Evolutionary conservation across 2,888 invertebrate species (phyloP).

Genomic region (Scaptomyza flava): DNA sequence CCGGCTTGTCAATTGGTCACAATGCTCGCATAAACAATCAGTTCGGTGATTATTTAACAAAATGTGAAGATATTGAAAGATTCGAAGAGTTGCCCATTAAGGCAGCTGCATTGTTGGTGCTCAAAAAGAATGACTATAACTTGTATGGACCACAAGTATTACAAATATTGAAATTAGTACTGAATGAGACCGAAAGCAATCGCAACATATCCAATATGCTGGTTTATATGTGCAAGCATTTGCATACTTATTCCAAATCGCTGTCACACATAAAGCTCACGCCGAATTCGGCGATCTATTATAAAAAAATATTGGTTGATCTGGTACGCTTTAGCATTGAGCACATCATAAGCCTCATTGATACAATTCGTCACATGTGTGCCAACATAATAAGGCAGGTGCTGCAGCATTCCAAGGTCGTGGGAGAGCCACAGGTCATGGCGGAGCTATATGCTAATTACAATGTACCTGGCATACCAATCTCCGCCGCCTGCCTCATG

Average conservation of each 20-base stretch:
- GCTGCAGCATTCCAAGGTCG: constrained; percentile 81
- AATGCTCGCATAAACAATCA: constrained; percentile 84
- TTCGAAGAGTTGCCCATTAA: constrained; percentile 73
- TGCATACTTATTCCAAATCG: constrained; percentile 63
- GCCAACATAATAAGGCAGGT: constrained; percentile 85
- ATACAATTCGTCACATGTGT: constrained; percentile 87
- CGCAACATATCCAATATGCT: constrained; percentile 74
- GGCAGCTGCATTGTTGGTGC: constrained; percentile 79
- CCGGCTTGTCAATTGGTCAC: constrained; percentile 86
- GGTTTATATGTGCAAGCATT: constrained; percentile 75
- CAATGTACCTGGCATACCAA: constrained; percentile 40
- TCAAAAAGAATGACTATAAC: constrained; percentile 69
- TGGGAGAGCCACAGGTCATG: constrained; percentile 63
- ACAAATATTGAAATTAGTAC: constrained; percentile 63
- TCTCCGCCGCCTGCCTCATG: constrained; percentile 75
- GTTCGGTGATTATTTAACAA: constrained; percentile 59
- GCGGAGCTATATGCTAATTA: constrained; percentile 72
- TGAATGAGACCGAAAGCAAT: constrained; percentile 59
- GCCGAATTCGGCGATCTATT: constrained; percentile 55
- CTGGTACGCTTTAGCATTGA: constrained; percentile 85
- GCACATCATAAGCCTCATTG: constrained; percentile 88
- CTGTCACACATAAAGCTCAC: constrained; percentile 29
- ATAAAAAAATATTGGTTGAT: constrained; percentile 72
- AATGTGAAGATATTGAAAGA: constrained; percentile 52
- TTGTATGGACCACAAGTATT: constrained; percentile 45